Evolutionary conservation across 92 coral and sea anemone species (phyloP).

Genomic region (Parazoanthus swiftii): DNA sequence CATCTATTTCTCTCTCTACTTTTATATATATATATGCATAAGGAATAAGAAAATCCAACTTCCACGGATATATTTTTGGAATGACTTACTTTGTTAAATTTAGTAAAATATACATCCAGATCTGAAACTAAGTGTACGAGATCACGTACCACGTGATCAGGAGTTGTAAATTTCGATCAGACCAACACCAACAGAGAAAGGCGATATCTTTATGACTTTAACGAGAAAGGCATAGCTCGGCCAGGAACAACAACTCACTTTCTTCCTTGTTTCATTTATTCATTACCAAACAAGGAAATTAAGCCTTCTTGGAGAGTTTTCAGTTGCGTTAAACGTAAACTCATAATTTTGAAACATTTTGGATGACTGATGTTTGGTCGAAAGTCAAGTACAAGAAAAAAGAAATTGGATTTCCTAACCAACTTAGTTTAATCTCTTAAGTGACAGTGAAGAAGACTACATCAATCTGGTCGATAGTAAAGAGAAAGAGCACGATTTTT

Average conservation of each 20-base stretch:
- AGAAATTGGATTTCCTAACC: background rate
- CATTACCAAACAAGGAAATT: background rate
- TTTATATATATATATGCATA: no score
- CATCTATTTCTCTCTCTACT: no score
- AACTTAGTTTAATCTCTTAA: background rate
- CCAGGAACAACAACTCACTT: background rate
- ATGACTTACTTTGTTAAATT: background rate
- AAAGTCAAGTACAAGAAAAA: background rate
- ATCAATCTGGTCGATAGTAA: no score
- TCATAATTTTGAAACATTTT: background rate
- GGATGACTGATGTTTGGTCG: background rate
- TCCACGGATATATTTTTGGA: background rate
- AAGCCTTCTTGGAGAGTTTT: background rate
- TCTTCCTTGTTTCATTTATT: conserved; percentile 11
- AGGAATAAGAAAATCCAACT: background rate
- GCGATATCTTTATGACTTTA: background rate
- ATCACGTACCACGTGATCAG: background rate
- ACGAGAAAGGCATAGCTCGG: background rate
- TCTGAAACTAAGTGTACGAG: background rate
- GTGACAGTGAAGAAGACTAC: background rate
- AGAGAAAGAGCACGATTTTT: background rate
- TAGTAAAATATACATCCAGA: background rate
- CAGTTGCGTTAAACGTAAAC: conserved; percentile 4
- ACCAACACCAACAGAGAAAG: background rate
- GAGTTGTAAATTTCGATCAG: background rate